Evolutionary conservation across 2,797 vertebrate species (phyloP).

Genomic region (Fratercula arctica): DNA sequence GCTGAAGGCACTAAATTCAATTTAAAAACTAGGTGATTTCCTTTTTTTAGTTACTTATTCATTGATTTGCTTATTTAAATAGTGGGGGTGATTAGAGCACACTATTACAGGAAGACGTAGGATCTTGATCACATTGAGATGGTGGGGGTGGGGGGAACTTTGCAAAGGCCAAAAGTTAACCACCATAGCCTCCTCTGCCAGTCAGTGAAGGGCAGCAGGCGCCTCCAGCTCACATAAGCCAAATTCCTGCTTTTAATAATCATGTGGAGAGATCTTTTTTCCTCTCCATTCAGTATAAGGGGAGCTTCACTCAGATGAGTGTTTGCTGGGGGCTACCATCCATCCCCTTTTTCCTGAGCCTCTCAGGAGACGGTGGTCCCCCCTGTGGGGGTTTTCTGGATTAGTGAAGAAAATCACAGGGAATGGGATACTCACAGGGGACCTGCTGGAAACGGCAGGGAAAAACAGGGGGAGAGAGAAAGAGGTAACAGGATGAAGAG

Average conservation of each 20-base stretch:
- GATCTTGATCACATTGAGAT: neutral
- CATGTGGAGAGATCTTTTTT: neutral
- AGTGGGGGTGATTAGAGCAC: neutral
- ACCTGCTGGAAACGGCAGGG: neutral
- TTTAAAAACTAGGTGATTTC: neutral
- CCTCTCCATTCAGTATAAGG: neutral
- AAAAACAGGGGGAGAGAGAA: neutral
- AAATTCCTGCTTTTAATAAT: neutral
- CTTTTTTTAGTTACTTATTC: neutral
- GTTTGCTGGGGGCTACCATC: neutral
- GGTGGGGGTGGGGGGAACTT: neutral
- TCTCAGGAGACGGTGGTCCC: neutral
- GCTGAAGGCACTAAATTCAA: neutral
- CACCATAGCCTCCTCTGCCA: neutral
- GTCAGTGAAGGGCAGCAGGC: neutral
- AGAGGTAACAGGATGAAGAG: neutral
- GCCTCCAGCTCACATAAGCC: neutral
- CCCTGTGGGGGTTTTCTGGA: neutral
- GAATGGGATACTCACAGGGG: neutral
- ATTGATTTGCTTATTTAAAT: slow-evolving; percentile 6
- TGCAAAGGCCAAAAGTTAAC: neutral
- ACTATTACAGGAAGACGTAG: neutral
- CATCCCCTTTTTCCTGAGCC: neutral
- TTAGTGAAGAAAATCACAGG: neutral
- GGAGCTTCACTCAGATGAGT: neutral